Evolutionary conservation across 2,797 vertebrate species (phyloP), one percentile per base, ranked within the genome.

Genomic region (Psittacula derbiana): DNA sequence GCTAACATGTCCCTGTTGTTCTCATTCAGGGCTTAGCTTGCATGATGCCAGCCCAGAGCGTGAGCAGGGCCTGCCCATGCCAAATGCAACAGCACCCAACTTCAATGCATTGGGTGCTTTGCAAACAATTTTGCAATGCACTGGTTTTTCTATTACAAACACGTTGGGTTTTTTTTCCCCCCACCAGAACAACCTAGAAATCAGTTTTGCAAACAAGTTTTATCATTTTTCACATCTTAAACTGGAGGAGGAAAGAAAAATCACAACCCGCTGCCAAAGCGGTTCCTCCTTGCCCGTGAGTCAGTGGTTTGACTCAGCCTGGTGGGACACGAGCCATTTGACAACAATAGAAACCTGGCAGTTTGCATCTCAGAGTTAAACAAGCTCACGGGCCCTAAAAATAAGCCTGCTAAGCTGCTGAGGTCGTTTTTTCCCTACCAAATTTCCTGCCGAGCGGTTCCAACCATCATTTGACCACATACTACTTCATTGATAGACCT

Each of bases 351-450:
- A 57, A 73, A 74, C 31, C 38, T 83, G 93, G 69, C 82, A 79
- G 52, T 55, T 67, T 4, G 46, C 49, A 94, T 52, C 87, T 21
- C 7, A 1, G 47, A 93, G 75, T 46, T 79, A 50, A 91, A 21
- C 10, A 15, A 80, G 80, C 92, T 7, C 92, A 84, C 1, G 6
- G 4, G 5, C 87, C 86, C 92, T 90, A 92, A 97, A 97, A 95
- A 92, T 87, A 97, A 96, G 97, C 74, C 85, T 83, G 62, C 61
- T 82, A 93, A 82, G 93, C 66, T 95, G 95, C 78, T 96, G 91
- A 96, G 86, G 73, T n/a, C 5, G 71, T 66, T 88, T 95, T 96
- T 96, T 93, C 83, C 83, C 91, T 96, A 94, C 95, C 83, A 87
- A 88, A 90, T 96, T 96, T 97, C 94, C 96, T 97, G 88, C 91